Percentiles rank a stretch among this genome's conserved stretches.
Evolutionary conservation across 2,888 invertebrate species (phyloP).

Genomic region (Octodonta nipae): DNA sequence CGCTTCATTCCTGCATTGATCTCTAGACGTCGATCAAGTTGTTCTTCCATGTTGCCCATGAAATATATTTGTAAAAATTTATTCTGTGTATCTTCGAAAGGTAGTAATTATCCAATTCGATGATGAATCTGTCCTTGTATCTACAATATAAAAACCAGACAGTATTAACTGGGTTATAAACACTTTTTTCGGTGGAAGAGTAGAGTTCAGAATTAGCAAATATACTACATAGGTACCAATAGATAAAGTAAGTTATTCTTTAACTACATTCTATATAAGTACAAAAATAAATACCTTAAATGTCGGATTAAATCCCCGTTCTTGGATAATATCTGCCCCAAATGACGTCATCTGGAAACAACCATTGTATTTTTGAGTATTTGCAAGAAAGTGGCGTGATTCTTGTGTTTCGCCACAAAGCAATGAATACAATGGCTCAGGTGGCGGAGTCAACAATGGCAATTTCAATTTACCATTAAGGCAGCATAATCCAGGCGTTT

Average conservation of each 20-base stretch:
- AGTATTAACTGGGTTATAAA: constrained; percentile 2
- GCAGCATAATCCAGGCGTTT: constrained; percentile 14
- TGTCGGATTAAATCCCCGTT: constrained; percentile 2
- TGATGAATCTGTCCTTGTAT: constrained; percentile 2
- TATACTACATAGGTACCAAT: constrained; percentile 1
- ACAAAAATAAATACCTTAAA: constrained; percentile 2
- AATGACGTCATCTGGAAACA: constrained; percentile 4
- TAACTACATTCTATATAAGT: constrained; percentile 1
- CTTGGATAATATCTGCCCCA: background rate
- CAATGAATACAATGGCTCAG: constrained; percentile 13
- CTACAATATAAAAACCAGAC: background rate
- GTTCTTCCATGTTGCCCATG: constrained; percentile 5
- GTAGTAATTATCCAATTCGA: constrained; percentile 4
- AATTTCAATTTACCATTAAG: constrained; percentile 12
- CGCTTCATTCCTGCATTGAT: constrained; percentile 6
- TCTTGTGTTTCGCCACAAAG: constrained; percentile 13
- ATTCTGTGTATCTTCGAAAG: constrained; percentile 5
- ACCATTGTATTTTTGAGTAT: constrained; percentile 10
- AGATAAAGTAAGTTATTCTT: constrained; percentile 1
- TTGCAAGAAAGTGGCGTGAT: constrained; percentile 10
- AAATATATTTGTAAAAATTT: constrained; percentile 6
- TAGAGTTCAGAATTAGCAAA: constrained; percentile 1
- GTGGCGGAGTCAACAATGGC: constrained; percentile 13
- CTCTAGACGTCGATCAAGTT: constrained; percentile 4
- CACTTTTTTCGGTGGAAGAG: constrained; percentile 1